Evolutionary conservation across 2,888 invertebrate species (phyloP).

Genomic region (Epicampocera succincta): DNA sequence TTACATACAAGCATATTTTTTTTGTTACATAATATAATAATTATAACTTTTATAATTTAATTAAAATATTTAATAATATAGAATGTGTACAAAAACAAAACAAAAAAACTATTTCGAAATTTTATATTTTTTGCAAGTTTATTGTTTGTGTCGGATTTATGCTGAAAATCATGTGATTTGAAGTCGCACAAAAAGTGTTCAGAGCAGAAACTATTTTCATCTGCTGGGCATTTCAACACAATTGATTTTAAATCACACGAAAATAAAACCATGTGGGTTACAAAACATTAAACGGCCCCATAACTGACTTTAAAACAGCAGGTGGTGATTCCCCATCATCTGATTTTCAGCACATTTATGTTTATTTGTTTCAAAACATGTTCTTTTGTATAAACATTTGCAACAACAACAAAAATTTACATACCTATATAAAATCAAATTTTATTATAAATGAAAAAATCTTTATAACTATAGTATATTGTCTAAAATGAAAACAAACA

Average conservation of each 20-base stretch:
- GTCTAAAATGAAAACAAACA: conserved; percentile 44
- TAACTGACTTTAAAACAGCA: too few relatives aligned
- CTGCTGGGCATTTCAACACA: too few relatives aligned
- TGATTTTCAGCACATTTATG: conserved; percentile 14
- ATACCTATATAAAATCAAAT: conserved; percentile 46
- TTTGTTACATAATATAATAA: conserved; percentile 54
- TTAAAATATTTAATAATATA: conserved; percentile 45
- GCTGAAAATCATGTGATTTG: too few relatives aligned
- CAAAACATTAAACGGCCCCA: too few relatives aligned
- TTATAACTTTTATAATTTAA: conserved; percentile 39
- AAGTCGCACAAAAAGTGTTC: too few relatives aligned
- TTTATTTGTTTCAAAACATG: neutral
- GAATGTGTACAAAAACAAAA: conserved; percentile 56
- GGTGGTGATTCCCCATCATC: too few relatives aligned
- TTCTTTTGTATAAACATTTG: conserved; percentile 42
- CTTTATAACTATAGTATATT: conserved; percentile 53
- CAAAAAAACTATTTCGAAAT: conserved; percentile 2
- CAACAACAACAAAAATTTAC: conserved; percentile 2
- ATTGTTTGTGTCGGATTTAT: conserved; percentile 20
- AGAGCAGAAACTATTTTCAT: too few relatives aligned
- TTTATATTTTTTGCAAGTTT: conserved; percentile 46
- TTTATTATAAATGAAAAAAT: conserved; percentile 48
- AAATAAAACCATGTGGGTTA: too few relatives aligned
- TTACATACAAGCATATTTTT: conserved; percentile 7
- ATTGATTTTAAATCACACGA: too few relatives aligned